phyloP scores from a whole-genome alignment of 37 sponge, comb jelly and placozoan species.

The Petrosia ficiformis region DNA sequence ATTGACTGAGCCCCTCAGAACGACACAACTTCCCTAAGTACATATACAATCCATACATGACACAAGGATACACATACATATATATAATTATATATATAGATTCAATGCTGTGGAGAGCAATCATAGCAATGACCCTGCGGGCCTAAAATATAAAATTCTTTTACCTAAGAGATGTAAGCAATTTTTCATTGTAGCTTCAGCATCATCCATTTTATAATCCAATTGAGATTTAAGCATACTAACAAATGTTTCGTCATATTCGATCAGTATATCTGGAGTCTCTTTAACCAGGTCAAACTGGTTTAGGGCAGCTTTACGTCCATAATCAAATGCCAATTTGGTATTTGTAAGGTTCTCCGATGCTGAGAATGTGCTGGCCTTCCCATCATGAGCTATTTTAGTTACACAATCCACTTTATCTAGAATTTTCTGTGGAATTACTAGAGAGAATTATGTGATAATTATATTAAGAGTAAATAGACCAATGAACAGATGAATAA shows the following conservation, averaged over 20 bases:
- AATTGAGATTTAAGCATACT: constrained; percentile 12
- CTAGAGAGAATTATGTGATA: not conserved
- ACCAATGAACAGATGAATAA: too few relatives aligned
- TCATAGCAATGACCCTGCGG: too few relatives aligned
- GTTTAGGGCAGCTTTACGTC: constrained; percentile 14
- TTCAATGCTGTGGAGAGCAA: too few relatives aligned
- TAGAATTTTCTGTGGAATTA: constrained; percentile 16
- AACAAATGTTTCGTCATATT: constrained; percentile 19
- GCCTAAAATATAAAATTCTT: too few relatives aligned
- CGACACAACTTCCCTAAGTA: too few relatives aligned
- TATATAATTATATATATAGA: too few relatives aligned
- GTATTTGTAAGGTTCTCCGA: constrained; percentile 28
- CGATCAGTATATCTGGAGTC: not conserved
- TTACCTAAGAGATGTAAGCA: constrained; percentile 15
- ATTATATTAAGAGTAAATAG: not conserved
- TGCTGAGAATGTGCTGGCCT: constrained; percentile 33
- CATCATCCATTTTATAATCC: constrained; percentile 13
- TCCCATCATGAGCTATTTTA: constrained; percentile 20
- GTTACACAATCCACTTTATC: constrained; percentile 16
- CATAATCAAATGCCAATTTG: constrained; percentile 17
- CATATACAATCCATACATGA: too few relatives aligned
- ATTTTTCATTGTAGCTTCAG: not conserved
- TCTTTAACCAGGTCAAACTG: constrained; percentile 13
- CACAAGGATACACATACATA: too few relatives aligned
- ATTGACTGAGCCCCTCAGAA: too few relatives aligned